phyloP scores from a whole-genome alignment of 2,797 vertebrate species.

The Peromyscus eremicus region DNA sequence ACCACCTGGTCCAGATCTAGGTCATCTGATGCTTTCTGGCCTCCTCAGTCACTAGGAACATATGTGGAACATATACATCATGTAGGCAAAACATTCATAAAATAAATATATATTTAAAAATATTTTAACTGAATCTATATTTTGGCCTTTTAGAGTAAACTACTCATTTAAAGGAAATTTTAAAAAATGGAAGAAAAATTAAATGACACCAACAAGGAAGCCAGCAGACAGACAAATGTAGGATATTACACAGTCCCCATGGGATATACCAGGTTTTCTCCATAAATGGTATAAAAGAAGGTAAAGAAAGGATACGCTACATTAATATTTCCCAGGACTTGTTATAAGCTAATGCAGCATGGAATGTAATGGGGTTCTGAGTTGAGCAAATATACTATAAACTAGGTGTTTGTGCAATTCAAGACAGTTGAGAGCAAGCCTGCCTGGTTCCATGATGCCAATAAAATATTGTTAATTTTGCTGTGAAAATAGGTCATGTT shows the following conservation, averaged over 20 bases:
- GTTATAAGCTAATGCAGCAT: background rate
- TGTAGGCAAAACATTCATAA: background rate
- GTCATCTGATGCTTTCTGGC: background rate
- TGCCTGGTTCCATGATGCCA: background rate
- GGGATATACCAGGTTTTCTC: background rate
- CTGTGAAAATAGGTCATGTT: background rate
- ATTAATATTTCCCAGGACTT: background rate
- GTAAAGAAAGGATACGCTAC: background rate
- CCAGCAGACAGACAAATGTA: background rate
- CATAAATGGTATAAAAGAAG: background rate
- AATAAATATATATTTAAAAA: background rate
- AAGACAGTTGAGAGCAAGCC: background rate
- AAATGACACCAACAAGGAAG: slow-evolving; percentile 12
- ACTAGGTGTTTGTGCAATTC: background rate
- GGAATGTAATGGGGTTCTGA: background rate
- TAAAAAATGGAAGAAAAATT: background rate
- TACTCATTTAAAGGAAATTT: background rate
- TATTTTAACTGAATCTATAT: background rate
- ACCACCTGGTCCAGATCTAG: background rate
- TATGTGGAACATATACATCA: background rate
- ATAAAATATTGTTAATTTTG: background rate
- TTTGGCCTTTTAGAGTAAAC: background rate
- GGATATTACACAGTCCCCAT: background rate
- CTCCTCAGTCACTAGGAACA: background rate
- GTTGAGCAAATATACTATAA: background rate